Evolutionary conservation across 2,113 vertebrate species (phyloP).

Genomic region (Pardalotus punctatus): DNA sequence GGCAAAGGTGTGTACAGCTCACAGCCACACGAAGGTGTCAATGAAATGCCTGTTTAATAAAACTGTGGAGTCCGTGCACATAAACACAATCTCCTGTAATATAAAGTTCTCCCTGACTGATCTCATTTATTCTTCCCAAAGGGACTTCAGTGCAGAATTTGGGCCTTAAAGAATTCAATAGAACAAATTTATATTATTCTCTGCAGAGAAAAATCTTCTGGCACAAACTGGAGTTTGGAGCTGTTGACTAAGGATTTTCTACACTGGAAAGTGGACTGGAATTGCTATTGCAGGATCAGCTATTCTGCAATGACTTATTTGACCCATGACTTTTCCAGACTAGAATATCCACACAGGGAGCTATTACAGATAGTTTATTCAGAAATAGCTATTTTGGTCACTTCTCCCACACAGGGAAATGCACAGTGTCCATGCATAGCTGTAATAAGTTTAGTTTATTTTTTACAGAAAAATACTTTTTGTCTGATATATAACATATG

Average conservation of each 20-base stretch:
- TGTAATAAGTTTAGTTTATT: not conserved
- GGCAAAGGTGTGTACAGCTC: not conserved
- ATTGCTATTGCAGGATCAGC: conserved; percentile 36
- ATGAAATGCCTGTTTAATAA: not conserved
- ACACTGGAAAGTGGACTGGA: not conserved
- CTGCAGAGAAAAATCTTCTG: conserved; percentile 9
- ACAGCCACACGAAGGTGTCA: not conserved
- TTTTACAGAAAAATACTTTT: not conserved
- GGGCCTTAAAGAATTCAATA: not conserved
- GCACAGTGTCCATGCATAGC: not conserved
- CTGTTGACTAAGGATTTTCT: not conserved
- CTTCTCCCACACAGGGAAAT: not conserved
- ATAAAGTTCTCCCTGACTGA: not conserved
- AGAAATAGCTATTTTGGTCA: not conserved
- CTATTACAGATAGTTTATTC: not conserved
- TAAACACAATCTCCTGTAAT: not conserved
- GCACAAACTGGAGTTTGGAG: not conserved
- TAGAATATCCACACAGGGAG: conserved; percentile 10
- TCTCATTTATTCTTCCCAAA: not conserved
- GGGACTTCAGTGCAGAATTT: not conserved
- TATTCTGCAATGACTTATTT: conserved; percentile 2
- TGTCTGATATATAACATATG: not conserved
- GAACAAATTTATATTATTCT: not conserved
- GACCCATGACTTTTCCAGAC: not conserved
- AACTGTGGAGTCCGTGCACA: not conserved